Evolutionary conservation across 2,888 invertebrate genomes (phyloP), one percentile per base, ranked within the genome.

Genomic region (Drosophila prostipennis): DNA sequence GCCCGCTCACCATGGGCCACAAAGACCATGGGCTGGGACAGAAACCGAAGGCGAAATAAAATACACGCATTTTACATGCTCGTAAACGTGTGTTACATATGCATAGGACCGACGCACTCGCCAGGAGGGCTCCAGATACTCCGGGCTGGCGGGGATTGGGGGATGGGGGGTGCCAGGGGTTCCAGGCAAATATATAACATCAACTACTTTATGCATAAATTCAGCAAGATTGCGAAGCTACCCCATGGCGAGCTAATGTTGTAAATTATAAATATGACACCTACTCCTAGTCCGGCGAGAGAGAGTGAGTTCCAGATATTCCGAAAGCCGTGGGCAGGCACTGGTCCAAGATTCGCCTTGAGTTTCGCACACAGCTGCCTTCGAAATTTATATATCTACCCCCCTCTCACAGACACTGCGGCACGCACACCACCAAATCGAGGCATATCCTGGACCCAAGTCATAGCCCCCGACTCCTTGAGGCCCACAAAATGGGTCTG

Each of bases 191-290:
- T 82, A 82, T 83, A 83, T 83, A 85, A 85, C 82, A 78, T 85
- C 82, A 83, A 83, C 82, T 83, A 83, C 82, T 85, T 83, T 83
- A 85, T 83, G 82, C 82, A 83, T 83, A 83, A 83, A 83, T 83
- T 83, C 78, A 80, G 82, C 82, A 83, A 86, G 84, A 84, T 84
- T 86, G 86, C 83, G 85, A 83, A 83, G 86, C 83, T 86, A 86
- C 88, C 90, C 90, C 80, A 89, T 86, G 90, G 89, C 84, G 90
- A 86, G 87, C 87, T 84, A 86, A 83, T 87, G 86, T 87, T 85
- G 89, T 90, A 90, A 90, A 90, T 90, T 90, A 90, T 90, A 88
- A 89, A 89, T 89, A 90, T 90, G 90, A 90, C 90, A 90, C 90
- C 90, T 90, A 88, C 85, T 87, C 84, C 84, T 79, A 82, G 85